Evolutionary conservation across 2,797 vertebrate species (phyloP).

Genomic region (Anguilla anguilla): DNA sequence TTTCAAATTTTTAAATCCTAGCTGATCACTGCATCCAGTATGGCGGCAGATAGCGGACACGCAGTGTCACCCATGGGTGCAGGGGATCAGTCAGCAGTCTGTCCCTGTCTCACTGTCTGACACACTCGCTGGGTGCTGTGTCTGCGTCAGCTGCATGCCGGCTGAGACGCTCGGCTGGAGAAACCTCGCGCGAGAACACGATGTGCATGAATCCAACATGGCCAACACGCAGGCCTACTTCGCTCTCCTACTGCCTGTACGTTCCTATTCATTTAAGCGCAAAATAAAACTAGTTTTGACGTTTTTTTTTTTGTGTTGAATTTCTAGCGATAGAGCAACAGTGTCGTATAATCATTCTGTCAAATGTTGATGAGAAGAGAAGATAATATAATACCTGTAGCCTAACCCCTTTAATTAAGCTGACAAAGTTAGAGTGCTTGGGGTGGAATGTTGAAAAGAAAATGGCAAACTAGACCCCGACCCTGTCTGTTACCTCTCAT

Average conservation of each 20-base stretch:
- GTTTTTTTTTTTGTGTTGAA: neutral
- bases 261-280: neutral
- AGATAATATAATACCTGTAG: neutral
- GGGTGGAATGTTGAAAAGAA: neutral
- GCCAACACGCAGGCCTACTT: neutral
- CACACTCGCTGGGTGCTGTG: neutral
- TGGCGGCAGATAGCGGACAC: neutral
- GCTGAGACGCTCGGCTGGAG: neutral
- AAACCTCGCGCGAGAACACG: neutral
- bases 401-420: neutral
- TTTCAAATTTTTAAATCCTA: neutral
- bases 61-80: neutral
- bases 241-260: neutral
- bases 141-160: neutral
- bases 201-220: neutral
- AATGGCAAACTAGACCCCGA: neutral
- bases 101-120: neutral
- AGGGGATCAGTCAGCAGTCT: neutral
- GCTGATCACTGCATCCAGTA: neutral
- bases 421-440: neutral
- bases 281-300: neutral
- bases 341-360: neutral
- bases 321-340: neutral
- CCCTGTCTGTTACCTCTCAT: neutral
- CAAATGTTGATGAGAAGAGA: neutral